These are phyloP conservation scores for Amphipyra tragopoginis DNA, from an alignment of 2,888 invertebrate genomes.

Conservation along the genomic window DNA sequence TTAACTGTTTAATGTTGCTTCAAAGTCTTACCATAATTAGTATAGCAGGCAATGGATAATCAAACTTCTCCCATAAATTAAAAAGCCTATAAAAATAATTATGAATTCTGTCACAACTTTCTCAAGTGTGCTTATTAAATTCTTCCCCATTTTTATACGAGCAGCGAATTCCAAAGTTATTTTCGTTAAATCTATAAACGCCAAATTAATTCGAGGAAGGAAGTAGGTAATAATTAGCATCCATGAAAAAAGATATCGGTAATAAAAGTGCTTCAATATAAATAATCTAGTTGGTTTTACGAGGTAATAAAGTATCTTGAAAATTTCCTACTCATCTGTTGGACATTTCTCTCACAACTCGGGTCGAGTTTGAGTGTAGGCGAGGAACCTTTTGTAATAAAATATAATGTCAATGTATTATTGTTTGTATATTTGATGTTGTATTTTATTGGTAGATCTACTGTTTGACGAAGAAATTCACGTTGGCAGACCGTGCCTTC, in stretches of 20 bases:
- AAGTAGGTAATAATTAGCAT: conserved; percentile 68
- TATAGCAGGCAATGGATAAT: conserved; percentile 11
- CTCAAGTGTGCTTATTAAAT: conserved; percentile 48
- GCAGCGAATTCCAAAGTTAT: conserved; percentile 52
- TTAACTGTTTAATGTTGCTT: conserved; percentile 7
- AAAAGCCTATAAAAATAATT: conserved; percentile 39
- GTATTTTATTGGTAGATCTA: conserved; percentile 38
- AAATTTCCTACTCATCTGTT: conserved; percentile 62
- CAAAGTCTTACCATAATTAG: not conserved
- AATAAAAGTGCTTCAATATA: conserved; percentile 66
- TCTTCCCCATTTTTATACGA: conserved; percentile 49
- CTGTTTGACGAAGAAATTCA: conserved; percentile 33
- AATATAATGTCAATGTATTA: conserved; percentile 53
- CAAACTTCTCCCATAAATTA: conserved; percentile 35
- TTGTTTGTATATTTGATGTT: conserved; percentile 48
- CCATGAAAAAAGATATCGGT: conserved; percentile 64
- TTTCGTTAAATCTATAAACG: conserved; percentile 55
- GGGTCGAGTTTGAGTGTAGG: conserved; percentile 52
- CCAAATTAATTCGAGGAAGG: conserved; percentile 63
- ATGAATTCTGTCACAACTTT: conserved; percentile 48
- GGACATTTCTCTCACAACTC: conserved; percentile 52
- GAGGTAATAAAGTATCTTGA: conserved; percentile 66
- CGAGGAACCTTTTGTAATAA: conserved; percentile 52
- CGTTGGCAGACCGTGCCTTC: conserved; percentile 9
- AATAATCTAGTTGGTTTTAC: conserved; percentile 69